Base-by-base conservation (phyloP, 35 echinoderm and acorn worm genomes). In the Holothuria glaberrima region DNA sequence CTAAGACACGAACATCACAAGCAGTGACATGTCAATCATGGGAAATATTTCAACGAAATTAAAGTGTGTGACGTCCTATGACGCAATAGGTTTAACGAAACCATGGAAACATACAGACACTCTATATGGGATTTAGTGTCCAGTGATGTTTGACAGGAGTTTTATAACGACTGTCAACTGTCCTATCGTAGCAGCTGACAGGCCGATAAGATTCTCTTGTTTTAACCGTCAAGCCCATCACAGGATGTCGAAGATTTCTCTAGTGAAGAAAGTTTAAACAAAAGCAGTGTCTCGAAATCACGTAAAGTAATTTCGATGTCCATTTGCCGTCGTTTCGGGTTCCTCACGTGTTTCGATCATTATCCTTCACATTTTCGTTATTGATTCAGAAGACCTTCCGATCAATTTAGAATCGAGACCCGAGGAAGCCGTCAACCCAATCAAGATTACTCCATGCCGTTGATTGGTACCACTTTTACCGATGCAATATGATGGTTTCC, bases 241-340 rank as follows among this genome's bases (percentile, higher is more conserved):
- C 36, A 78, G 74, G 74, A 78, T 78, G 41, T 78, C 74, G 50
- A 38, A 48, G 48, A 56, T 48, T 62, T 30, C 26, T 84, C 56
- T 32, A 33, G 46, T 59, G 22, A 56, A 63, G 58, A 38, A 60
- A 84, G 80, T 58, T 48, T 56, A 84, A 84, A 84, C 80, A 84
- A 61, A 56, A 63, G 30, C 59, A 28, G 58, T 84, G 61, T 84
- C 80, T 25, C 80, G 24, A 84, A 84, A 84, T 84, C 80, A 84
- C 80, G 80, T 84, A 82, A 60, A 82, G 78, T 82, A 82, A 82
- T 82, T 82, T 82, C 48, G 78, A 82, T 38, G 56, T 82, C 78
- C 78, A 82, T 82, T 82, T 84, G 33, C 59, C 25, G 30, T 84
- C 80, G 58, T 84, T 63, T 61, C 52, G 56, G 80, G 19, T 84